These are phyloP conservation scores for Tricholauxania praeusta DNA, from an alignment of 2,888 invertebrate species.

Conservation along the genomic window DNA sequence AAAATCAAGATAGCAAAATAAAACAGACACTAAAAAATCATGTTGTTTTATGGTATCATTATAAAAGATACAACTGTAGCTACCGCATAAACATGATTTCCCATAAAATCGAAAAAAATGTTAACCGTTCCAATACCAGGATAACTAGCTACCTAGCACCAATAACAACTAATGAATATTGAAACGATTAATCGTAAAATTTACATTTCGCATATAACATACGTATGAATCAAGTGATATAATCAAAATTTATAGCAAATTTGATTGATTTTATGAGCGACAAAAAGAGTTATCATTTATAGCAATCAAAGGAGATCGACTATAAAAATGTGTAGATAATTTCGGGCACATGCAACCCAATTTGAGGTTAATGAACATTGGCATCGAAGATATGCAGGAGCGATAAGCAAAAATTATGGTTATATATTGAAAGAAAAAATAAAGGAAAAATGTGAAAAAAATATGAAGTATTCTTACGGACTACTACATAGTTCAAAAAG, in stretches of 20 bases:
- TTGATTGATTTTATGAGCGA: conserved; percentile 34
- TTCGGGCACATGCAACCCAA: too few species aligned
- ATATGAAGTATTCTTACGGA: too few species aligned
- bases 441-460: too few species aligned
- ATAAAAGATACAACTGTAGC: not conserved
- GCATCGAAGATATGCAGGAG: too few species aligned
- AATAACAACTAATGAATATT: conserved; percentile 30
- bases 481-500: too few species aligned
- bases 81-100: conserved; percentile 5
- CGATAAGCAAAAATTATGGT: too few species aligned
- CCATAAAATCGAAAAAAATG: not conserved
- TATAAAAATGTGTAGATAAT: too few species aligned
- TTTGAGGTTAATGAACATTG: too few species aligned
- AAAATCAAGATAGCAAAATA: not conserved
- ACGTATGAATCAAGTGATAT: conserved; percentile 3
- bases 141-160: not conserved
- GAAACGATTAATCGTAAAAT: conserved; percentile 25
- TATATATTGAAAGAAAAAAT: too few species aligned
- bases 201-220: not conserved
- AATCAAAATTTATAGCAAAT: conserved; percentile 21
- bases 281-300: too few species aligned
- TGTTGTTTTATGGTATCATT: conserved; percentile 16
- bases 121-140: not conserved
- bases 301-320: too few species aligned
- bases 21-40: not conserved